Conservation (phyloP, 2,113 vertebrate genomes). For the Poeciliopsis turrubarensis region DNA sequence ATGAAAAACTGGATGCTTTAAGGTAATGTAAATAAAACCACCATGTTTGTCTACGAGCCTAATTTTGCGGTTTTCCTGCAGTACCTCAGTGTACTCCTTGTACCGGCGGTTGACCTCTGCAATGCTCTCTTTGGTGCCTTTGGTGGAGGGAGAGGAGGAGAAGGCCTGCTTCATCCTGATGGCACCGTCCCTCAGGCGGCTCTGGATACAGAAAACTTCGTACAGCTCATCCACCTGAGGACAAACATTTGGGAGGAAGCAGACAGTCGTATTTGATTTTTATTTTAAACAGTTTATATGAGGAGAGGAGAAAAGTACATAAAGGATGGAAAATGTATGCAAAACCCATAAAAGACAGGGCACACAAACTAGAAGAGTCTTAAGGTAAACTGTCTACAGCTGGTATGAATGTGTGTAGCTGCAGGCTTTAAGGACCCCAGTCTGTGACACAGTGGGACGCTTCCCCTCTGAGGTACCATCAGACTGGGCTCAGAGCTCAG, state of each 20-base stretch:
- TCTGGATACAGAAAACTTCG: conserved; percentile 96
- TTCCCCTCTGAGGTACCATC: no score
- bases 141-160: conserved; percentile 91
- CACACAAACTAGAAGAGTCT: no score
- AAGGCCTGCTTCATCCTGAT: conserved; percentile 98
- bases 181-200: conserved; percentile 93
- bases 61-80: not conserved
- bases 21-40: no score
- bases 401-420: no score
- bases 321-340: conserved; percentile 35
- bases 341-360: no score
- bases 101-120: conserved; percentile 90
- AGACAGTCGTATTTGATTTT: no score
- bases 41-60: no score
- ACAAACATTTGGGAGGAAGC: not conserved
- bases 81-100: conserved; percentile 96
- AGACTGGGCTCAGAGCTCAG: conserved; percentile 29
- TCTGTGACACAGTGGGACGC: no score
- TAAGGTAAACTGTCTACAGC: no score
- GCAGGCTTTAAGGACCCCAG: no score
- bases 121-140: conserved; percentile 93
- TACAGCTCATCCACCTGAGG: conserved; percentile 95
- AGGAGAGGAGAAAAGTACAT: not conserved
- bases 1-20: no score
- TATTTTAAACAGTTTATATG: not conserved